Base-by-base conservation (phyloP, 2,797 vertebrate genomes). In the Sebastes steindachneri region DNA sequence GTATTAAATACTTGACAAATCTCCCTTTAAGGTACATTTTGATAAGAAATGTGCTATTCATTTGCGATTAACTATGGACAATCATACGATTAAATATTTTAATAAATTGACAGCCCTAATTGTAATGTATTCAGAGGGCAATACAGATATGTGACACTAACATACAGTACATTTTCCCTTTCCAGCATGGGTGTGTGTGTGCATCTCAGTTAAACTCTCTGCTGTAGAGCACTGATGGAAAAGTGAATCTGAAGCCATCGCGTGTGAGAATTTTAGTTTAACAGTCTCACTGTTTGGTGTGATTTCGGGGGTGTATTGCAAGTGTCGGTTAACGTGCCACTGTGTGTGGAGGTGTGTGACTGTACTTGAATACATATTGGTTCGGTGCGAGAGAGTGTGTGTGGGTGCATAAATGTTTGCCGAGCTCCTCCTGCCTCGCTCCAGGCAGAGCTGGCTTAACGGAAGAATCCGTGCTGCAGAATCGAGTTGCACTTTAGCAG, bases 331-430 rank as follows among this genome's bases (percentile, higher is more conserved):
- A 88, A 89, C 83, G 86, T 89, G 91, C 83, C 86, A 83, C 87
- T 86, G 94, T 90, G 90, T 94, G 93, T 92, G 93, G 92, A 94
- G 94, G 93, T 95, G 93, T 95, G 94, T 85, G 94, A 91, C 90
- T 92, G 91, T 90, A 88, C 91, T 92, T 93, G 91, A 94, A 93
- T 94, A 92, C 94, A 93, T 92, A 93, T 94, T 92, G 91, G 91
- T 90, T 90, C 48, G 86, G 88, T 86, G 89, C 33, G 91, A 89
- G 90, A 91, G 90, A 90, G 91, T 83, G 86, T 92, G 93, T 89
- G 92, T 93, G 93, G 90, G 94, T 91, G 93, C 91, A 89, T 86
- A 91, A 93, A 93, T 95, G 93, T 93, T 93, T 93, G 91, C 87
- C 85, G 92, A 92, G 93, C 91, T 89, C 77, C 91, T 93, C 86